phyloP scores from a whole-genome alignment of 2,113 vertebrate genomes.

The Hemiprocne comata region DNA sequence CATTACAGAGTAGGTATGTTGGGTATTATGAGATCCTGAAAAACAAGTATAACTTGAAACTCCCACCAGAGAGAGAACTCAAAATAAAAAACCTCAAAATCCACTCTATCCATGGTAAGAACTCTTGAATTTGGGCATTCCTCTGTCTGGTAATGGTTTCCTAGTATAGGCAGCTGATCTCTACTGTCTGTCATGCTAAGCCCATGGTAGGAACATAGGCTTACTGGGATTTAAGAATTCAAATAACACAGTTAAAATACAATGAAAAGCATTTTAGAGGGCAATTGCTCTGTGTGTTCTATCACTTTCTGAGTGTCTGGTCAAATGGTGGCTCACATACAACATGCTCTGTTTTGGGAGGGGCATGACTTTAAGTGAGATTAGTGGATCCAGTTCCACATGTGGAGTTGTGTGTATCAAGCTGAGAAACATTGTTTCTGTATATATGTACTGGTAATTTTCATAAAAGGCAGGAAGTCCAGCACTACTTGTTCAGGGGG shows the following conservation, averaged over 20 bases:
- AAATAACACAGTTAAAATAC: background rate
- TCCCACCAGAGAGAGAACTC: conserved; percentile 84
- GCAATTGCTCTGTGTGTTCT: background rate
- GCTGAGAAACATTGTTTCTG: too few relatives aligned
- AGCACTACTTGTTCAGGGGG: background rate
- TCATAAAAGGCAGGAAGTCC: background rate
- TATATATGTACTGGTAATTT: background rate
- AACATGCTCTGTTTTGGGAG: background rate
- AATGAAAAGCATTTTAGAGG: background rate
- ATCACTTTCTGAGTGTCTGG: background rate
- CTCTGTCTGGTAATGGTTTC: background rate
- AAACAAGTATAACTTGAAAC: conserved; percentile 79
- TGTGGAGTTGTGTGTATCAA: too few relatives aligned
- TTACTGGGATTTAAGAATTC: background rate
- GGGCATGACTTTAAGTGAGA: background rate
- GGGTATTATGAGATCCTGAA: conserved; percentile 93
- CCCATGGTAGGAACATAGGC: background rate
- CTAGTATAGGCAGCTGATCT: background rate
- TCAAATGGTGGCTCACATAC: background rate
- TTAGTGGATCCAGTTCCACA: background rate
- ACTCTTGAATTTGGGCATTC: conserved; percentile 2
- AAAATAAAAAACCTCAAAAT: conserved; percentile 85
- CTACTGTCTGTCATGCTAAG: background rate
- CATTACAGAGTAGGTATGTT: conserved; percentile 91
- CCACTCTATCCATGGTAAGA: conserved; percentile 88